Percentiles rank a stretch among this genome's conserved stretches.
Evolutionary conservation across 1,140 invertebrate genomes (phyloP).

Genomic region (Argopecten irradians): DNA sequence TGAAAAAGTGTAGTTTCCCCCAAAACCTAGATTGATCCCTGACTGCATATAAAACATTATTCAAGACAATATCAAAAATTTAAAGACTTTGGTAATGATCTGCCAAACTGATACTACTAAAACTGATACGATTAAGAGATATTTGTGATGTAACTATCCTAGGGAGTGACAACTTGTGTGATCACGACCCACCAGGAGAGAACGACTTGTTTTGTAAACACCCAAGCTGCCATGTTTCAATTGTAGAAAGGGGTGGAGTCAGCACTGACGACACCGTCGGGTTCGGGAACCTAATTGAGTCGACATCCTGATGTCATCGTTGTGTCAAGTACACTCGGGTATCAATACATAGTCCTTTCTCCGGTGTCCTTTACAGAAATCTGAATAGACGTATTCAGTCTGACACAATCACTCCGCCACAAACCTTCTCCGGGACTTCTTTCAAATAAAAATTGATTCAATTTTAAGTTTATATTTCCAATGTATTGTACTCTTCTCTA

Average conservation of each 20-base stretch:
- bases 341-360: not conserved
- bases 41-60: too few relatives aligned
- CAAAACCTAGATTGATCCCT: too few relatives aligned
- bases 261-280: not conserved
- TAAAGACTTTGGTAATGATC: too few relatives aligned
- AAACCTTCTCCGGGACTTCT: not conserved
- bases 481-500: not conserved
- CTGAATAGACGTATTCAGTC: not conserved
- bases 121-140: not conserved
- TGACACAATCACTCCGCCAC: not conserved
- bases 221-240: not conserved
- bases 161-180: not conserved
- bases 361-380: not conserved
- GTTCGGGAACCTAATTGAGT: not conserved
- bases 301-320: conserved; percentile 4
- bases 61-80: too few relatives aligned
- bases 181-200: not conserved
- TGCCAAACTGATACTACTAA: too few relatives aligned
- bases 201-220: not conserved
- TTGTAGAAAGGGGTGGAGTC: not conserved
- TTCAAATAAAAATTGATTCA: not conserved
- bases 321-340: not conserved
- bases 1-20: too few relatives aligned
- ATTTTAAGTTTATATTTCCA: conserved; percentile 8
- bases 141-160: not conserved